Evolutionary conservation across 2,888 invertebrate genomes (phyloP).

Genomic region (Athripsodes cinereus): DNA sequence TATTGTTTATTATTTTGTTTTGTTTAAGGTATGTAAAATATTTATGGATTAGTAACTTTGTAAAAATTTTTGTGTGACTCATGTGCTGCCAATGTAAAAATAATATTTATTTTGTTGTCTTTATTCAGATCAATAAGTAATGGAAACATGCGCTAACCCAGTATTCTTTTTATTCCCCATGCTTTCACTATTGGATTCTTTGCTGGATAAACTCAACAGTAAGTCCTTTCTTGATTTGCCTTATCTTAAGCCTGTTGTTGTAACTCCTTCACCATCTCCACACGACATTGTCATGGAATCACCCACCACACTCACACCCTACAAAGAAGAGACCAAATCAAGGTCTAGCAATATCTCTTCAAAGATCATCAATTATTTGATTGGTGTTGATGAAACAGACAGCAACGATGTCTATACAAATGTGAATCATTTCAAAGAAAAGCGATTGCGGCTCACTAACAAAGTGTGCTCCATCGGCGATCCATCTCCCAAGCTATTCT

Average conservation of each 20-base stretch:
- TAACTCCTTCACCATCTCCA: conserved; percentile 36
- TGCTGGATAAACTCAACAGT: conserved; percentile 35
- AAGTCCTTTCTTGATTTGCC: conserved; percentile 42
- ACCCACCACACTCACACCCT: conserved; percentile 29
- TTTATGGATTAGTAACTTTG: too few relatives aligned
- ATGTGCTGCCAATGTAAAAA: too few relatives aligned
- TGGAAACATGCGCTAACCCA: conserved; percentile 20
- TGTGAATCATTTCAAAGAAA: conserved; percentile 28
- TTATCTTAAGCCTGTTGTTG: conserved; percentile 23
- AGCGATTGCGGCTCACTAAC: conserved; percentile 24
- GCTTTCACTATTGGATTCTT: conserved; percentile 16
- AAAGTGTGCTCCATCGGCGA: conserved; percentile 29
- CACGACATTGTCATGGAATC: conserved; percentile 50
- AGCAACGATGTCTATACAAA: conserved; percentile 37
- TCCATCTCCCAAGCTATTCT: conserved; percentile 44
- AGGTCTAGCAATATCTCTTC: conserved; percentile 19
- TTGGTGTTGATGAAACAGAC: conserved; percentile 32
- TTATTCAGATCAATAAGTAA: conserved; percentile 14
- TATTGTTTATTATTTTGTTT: too few relatives aligned
- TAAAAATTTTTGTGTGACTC: too few relatives aligned
- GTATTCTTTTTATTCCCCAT: conserved; percentile 26
- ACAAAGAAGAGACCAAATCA: conserved; percentile 23
- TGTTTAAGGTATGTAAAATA: too few relatives aligned
- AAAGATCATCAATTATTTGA: conserved; percentile 26
- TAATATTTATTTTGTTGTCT: too few relatives aligned